phyloP scores from a whole-genome alignment of 2,888 invertebrate genomes.

The Tachina grossa region DNA sequence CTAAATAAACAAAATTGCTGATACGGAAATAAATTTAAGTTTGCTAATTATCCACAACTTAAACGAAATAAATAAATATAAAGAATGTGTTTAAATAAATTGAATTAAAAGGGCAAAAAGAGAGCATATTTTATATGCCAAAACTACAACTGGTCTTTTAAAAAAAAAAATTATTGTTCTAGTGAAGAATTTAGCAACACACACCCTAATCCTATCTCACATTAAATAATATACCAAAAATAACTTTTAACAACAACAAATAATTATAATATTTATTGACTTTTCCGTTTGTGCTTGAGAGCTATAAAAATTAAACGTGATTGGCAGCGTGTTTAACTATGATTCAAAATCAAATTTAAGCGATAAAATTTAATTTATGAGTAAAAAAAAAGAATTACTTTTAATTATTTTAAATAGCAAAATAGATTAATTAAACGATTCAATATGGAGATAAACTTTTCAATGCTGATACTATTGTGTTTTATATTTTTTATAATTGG shows the following conservation, averaged over 20 bases:
- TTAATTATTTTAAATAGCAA: not conserved
- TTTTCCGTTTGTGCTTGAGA: conserved; percentile 2
- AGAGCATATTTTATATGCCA: not conserved
- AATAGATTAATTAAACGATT: conserved; percentile 7
- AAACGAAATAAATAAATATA: conserved; percentile 6
- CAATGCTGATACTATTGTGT: conserved; percentile 83
- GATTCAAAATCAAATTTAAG: not conserved
- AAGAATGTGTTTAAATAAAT: not conserved
- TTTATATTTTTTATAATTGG: conserved; percentile 84
- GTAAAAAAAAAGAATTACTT: not conserved
- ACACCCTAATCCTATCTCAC: conserved; percentile 55
- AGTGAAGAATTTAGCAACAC: conserved; percentile 41
- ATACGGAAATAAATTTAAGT: conserved; percentile 7
- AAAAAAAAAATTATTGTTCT: not conserved
- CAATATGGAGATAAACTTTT: conserved; percentile 81
- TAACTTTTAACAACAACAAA: conserved; percentile 21
- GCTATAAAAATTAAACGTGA: not conserved
- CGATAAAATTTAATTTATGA: not conserved
- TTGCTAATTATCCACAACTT: conserved; percentile 2
- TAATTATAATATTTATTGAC: conserved; percentile 30
- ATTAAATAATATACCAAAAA: conserved; percentile 54
- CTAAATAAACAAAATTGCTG: conserved; percentile 22
- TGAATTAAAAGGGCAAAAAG: not conserved
- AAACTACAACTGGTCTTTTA: conserved; percentile 8
- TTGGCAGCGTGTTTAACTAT: not conserved